Base-by-base conservation (phyloP, 2,113 vertebrate genomes). In the Larimichthys polyactis region DNA sequence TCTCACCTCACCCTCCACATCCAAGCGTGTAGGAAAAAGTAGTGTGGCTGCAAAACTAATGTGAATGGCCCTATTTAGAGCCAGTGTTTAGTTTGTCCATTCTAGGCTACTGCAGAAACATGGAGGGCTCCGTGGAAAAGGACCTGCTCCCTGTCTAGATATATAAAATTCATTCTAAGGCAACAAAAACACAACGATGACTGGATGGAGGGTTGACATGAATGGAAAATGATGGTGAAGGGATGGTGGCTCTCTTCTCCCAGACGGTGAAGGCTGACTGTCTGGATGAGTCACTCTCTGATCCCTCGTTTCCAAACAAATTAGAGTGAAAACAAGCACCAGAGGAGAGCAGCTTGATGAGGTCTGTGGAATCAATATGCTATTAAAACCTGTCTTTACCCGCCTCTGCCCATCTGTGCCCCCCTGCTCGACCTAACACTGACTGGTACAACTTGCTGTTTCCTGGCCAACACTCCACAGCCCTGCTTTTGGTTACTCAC, bases 351-450 rank as follows among this genome's bases (percentile, higher is more conserved):
- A 86, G 78, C 80, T 63, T 85, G 87, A 87, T 83, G 81, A 89
- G 79, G 68, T 85, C 82, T 70, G 71, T n/a, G 49, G 66, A 85
- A 88, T 91, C 90, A 86, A 87, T 91, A 91, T 82, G 81, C 81
- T 78, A 76, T 90, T 85, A 87, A 88, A 90, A 83, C 69, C 78
- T 65, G 71, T 72, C 72, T 80, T 75, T 51, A 29, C 71, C 71
- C 17, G 3, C 36, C 51, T 79, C 70, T 80, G 82, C 65, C n/a
- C 54, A 71, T 75, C 80, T 62, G 69, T 68, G 43, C 62, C 81
- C 75, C 32, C 57, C 27, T 16, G 20, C 60, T 68, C 11, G 4
- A 66, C 82, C 54, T 29, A 63, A 71, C 24, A 43, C 74, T 59
- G 49, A 19, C 75, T 71, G 63, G 51, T 43, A 67, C 29, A 65